Conservation (phyloP, 2,888 invertebrate genomes). For the Toxonevra muliebris region DNA sequence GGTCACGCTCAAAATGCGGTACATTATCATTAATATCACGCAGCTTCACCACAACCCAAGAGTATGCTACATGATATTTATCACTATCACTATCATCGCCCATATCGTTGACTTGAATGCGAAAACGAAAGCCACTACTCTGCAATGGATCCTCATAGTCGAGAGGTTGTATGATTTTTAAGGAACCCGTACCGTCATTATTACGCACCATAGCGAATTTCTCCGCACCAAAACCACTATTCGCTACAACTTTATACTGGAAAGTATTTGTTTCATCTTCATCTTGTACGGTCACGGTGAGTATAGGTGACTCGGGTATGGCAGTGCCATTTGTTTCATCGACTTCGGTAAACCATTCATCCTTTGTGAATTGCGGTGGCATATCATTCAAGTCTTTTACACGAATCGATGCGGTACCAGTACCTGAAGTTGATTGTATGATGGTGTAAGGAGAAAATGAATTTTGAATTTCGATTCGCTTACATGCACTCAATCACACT, state of each 20-base stretch:
- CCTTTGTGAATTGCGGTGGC: conserved; percentile 95
- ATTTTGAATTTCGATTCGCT: not conserved
- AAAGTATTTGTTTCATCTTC: conserved; percentile 96
- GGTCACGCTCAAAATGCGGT: conserved; percentile 90
- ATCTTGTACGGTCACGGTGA: conserved; percentile 93
- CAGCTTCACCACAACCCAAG: conserved; percentile 91
- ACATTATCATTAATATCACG: conserved; percentile 97
- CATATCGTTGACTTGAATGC: conserved; percentile 90
- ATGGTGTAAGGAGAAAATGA: not conserved
- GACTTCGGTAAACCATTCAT: conserved; percentile 94
- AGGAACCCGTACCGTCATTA: conserved; percentile 91
- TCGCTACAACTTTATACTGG: conserved; percentile 92
- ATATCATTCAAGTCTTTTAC: conserved; percentile 98
- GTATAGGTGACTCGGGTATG: conserved; percentile 90
- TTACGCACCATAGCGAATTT: conserved; percentile 96
- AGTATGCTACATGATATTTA: conserved; percentile 94
- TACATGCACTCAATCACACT: not conserved
- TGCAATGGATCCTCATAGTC: conserved; percentile 95
- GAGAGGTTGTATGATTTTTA: conserved; percentile 93
- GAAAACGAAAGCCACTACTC: conserved; percentile 93
- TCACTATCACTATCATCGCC: conserved; percentile 94
- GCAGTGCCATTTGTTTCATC: conserved; percentile 93
- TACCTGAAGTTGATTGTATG: conserved; percentile 40
- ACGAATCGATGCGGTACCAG: conserved; percentile 92
- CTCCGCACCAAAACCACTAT: conserved; percentile 92